Base-by-base conservation (phyloP, 2,888 invertebrate species). In the Phytoseiulus persimilis region DNA sequence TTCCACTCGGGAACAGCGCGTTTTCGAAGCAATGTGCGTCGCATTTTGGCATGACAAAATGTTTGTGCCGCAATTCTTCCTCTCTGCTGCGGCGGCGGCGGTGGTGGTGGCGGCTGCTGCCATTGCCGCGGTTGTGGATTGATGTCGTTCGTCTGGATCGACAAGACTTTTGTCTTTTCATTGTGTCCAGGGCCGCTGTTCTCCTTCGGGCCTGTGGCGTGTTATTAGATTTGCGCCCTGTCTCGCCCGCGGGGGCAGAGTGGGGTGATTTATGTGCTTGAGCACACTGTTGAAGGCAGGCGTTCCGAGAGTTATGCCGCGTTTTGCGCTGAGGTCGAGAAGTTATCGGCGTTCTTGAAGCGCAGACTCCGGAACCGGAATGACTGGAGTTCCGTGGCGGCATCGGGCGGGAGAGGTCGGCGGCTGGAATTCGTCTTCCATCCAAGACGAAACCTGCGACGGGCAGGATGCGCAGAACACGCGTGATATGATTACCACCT, bases 271-370 rank as follows among this genome's bases (percentile, higher is more conserved):
- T 87, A 87, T 87, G 87, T 87, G 87, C 39, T 87, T 33, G 87
- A 87, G 87, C 87, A 87, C 87, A 87, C 87, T 87, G 87, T 87
- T 87, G 33, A 87, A 45, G n/a, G 87, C n/a, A 32, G 39, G 33
- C 32, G 31, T 31, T 33, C 32, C 32, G 33, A 45, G 87, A 87
- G 32, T 65, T 28, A 65, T 65, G 65, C 65, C 65, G 28, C 14
- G 65, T 87, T 45, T 0, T 83, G 33, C 28, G 91, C 91, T 6
- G 93, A 93, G 93, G 94, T 94, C 94, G 94, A 93, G 91, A 94
- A 94, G 92, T 94, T 94, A 65, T 14, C 18, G 14, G 23, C 28
- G 65, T 11, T 46, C 14, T 46, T 46, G 46, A 14, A 14, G 6
- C 28, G 23, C 65, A 23, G 18, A 65, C 65, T 23, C 18, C 65